These are phyloP conservation scores for Labia minor DNA, from an alignment of 2,888 invertebrate genomes.

Conservation along the genomic window DNA sequence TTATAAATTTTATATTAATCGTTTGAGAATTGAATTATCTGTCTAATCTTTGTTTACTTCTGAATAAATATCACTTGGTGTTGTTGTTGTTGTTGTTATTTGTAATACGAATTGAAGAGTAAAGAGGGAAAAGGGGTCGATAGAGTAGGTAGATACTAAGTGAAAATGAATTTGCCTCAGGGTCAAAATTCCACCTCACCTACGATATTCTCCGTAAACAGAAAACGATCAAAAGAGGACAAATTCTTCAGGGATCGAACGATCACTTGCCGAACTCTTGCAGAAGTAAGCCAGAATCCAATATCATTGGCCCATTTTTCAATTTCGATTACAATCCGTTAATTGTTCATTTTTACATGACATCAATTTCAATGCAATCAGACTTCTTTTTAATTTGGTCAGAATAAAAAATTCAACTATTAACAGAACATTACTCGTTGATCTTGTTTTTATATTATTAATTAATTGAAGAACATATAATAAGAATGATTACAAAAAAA, in stretches of 20 bases:
- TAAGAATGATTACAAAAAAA: no score
- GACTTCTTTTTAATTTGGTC: no score
- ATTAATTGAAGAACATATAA: no score
- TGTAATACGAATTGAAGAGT: not conserved
- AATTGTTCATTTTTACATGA: not conserved
- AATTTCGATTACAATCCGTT: not conserved
- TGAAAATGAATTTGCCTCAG: not conserved
- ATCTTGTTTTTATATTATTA: no score
- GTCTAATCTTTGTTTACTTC: no score
- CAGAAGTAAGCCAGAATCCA: not conserved
- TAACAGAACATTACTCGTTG: no score
- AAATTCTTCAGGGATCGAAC: not conserved
- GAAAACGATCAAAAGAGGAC: conserved; percentile 1
- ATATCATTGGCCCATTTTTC: not conserved
- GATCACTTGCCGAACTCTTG: not conserved
- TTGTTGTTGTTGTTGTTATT: not conserved
- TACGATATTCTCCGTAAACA: not conserved
- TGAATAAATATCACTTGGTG: no score
- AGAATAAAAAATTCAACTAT: no score
- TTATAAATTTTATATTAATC: no score
- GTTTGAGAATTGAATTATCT: no score
- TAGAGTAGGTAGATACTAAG: not conserved
- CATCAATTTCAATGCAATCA: no score
- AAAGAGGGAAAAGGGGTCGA: conserved; percentile 1
- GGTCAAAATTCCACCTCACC: conserved; percentile 4